Evolutionary conservation across 2,113 vertebrate genomes (phyloP), one percentile per base, ranked within the genome.

Genomic region (Misgurnus anguillicaudatus): DNA sequence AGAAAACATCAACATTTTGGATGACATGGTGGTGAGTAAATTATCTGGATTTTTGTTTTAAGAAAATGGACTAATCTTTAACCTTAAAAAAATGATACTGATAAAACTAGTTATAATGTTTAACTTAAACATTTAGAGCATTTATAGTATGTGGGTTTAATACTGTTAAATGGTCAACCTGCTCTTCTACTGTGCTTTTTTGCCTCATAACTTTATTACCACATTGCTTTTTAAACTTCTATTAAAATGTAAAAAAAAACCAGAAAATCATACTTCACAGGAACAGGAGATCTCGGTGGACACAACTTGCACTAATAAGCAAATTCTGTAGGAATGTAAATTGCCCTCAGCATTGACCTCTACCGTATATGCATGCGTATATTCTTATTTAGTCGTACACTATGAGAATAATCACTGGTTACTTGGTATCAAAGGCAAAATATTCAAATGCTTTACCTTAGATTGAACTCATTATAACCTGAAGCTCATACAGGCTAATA

Each of bases 391-490:
- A 57, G 17, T 17, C 7, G 6, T 57, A 19, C 6, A 6, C 6
- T 19, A n/a, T 47, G 41, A 14, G 53, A 47, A 14, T 47, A 74
- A 74, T 74, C 19, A 61, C 5, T 16, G 41, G 71, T 6, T 74
- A n/a, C 57, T 47, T 74, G n/a, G 58, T 53, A 73, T 73, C 7
- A 42, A 9, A 8, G 45, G n/a, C 19, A 74, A 74, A 45, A 47
- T 60, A 19, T 73, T 73, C 36, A 14, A 13, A 11, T 3, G 0
- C 19, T n/a, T 58, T 64, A 39, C 24, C 16, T 62, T n/a, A 38
- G 73, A 75, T 24, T 64, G 60, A 14, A 61, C 57, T 31, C 57
- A 61, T 74, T 61, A 64, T 75, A 31, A 64, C 17, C 9, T 3
- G 5, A 4, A 63, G 39, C 36, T 21, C 42, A 31, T 31, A 31